phyloP scores from a whole-genome alignment of 1,140 invertebrate species.

The Zeugodacus cucurbitae region DNA sequence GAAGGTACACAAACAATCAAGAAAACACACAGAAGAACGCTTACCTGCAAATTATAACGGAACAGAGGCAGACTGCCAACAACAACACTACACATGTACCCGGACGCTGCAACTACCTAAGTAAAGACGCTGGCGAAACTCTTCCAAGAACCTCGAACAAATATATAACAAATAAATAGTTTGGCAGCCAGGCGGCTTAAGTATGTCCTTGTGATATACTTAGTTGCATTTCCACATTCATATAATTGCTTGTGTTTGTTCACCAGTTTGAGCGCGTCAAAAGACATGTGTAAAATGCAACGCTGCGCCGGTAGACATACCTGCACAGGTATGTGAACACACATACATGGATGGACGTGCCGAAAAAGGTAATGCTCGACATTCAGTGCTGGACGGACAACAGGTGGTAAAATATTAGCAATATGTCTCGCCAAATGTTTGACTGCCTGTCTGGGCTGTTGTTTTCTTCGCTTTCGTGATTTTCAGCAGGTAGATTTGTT shows the following conservation, averaged over 20 bases:
- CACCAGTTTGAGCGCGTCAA: background rate
- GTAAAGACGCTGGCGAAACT: background rate
- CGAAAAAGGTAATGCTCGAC: too few species aligned
- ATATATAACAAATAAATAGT: too few species aligned
- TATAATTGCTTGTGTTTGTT: background rate
- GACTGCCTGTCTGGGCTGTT: background rate
- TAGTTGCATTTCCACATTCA: background rate
- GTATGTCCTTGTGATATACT: background rate
- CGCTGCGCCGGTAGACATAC: background rate
- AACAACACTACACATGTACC: background rate
- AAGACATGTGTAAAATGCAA: background rate
- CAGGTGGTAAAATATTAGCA: slow-evolving; percentile 29
- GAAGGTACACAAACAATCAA: too few species aligned
- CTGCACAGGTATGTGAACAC: background rate
- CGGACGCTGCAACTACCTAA: background rate
- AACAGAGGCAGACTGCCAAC: background rate
- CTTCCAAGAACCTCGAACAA: background rate
- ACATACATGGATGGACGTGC: background rate
- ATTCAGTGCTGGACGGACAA: background rate
- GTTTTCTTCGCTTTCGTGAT: background rate
- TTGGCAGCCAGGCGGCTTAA: background rate
- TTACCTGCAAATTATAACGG: too few species aligned
- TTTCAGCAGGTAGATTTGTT: background rate
- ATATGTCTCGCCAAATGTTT: slow-evolving; percentile 37
- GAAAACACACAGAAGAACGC: too few species aligned